Evolutionary conservation across 2,113 vertebrate genomes (phyloP).

Genomic region (Lophotis ruficrista): DNA sequence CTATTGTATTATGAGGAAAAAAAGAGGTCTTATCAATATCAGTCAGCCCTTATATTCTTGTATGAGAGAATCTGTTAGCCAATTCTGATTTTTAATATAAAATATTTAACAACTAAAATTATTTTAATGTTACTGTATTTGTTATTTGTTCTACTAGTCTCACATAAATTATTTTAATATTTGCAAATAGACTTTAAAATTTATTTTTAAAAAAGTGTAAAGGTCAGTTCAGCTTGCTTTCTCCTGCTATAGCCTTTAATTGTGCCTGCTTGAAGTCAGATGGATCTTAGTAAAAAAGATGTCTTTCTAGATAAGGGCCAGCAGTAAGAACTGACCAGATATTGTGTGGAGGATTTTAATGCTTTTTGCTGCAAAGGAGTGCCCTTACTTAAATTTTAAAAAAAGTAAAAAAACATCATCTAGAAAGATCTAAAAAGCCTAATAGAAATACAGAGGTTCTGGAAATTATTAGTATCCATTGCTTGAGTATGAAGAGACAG

Average conservation of each 20-base stretch:
- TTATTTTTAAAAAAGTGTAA: neutral
- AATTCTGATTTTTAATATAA: neutral
- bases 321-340: neutral
- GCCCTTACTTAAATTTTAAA: neutral
- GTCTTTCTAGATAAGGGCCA: neutral
- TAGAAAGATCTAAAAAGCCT: neutral
- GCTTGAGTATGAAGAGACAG: neutral
- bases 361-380: neutral
- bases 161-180: neutral
- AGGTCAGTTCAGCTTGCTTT: neutral
- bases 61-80: neutral
- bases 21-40: neutral
- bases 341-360: neutral
- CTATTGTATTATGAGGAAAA: neutral
- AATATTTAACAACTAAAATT: neutral
- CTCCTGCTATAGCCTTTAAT: neutral
- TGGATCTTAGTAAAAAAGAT: neutral
- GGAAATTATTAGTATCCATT: neutral
- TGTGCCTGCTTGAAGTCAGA: neutral
- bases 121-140: neutral
- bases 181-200: neutral
- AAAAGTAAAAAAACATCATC: neutral
- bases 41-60: neutral
- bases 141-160: neutral
- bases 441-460: neutral